These are phyloP conservation scores for Diadumene lineata DNA, from an alignment of 92 coral and sea anemone species.

Conservation along the genomic window DNA sequence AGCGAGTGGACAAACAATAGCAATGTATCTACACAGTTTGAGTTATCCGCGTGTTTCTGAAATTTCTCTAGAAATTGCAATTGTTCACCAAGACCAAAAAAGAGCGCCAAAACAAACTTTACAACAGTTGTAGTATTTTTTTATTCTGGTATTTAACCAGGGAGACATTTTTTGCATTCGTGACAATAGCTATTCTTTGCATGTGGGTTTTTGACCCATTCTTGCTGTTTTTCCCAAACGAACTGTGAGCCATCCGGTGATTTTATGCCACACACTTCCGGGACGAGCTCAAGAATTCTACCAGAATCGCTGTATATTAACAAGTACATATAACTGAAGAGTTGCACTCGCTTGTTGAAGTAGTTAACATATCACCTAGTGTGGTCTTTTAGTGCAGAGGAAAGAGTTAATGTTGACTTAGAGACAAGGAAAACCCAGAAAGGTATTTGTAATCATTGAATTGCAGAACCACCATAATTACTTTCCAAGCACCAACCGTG, in stretches of 20 bases:
- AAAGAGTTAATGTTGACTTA: neutral
- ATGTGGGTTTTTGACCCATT: conserved; percentile 28
- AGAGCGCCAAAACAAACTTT: neutral
- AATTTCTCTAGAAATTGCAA: neutral
- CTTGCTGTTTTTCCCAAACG: conserved; percentile 29
- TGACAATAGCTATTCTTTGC: conserved; percentile 24
- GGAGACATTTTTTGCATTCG: conserved; percentile 22
- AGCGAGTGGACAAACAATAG: neutral
- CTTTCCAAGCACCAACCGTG: neutral
- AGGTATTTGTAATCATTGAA: conserved; percentile 1
- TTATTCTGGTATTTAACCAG: neutral
- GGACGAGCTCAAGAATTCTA: conserved; percentile 3
- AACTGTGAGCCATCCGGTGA: conserved; percentile 40
- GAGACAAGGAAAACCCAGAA: neutral
- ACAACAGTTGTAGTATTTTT: neutral
- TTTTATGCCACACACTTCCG: conserved; percentile 30
- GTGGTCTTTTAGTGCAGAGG: neutral
- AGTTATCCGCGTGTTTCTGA: neutral
- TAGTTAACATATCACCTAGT: neutral
- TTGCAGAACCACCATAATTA: neutral
- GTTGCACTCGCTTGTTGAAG: neutral
- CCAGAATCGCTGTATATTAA: neutral
- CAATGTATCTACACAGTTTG: neutral
- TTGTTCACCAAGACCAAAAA: neutral
- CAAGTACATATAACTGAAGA: neutral